phyloP scores from a whole-genome alignment of 2,797 vertebrate genomes.

The Decapterus maruadsi region DNA sequence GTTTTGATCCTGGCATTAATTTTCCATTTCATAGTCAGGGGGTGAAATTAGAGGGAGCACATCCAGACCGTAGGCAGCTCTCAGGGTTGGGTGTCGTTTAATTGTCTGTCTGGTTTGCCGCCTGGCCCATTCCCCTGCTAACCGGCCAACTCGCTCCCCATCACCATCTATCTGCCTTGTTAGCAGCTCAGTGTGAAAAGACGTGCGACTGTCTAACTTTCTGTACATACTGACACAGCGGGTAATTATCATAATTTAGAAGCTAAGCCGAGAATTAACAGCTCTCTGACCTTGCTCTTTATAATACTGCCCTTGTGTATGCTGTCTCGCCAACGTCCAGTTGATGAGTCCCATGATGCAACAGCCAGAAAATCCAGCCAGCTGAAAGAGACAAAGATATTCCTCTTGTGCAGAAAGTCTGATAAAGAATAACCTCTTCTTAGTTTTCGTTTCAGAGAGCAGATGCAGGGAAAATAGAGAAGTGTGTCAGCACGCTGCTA shows the following conservation, averaged over 20 bases:
- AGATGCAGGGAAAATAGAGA: constrained; percentile 67
- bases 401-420: constrained; percentile 43
- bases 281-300: constrained; percentile 73
- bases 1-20: constrained; percentile 75
- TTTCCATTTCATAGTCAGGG: constrained; percentile 75
- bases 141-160: constrained; percentile 26
- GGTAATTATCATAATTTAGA: constrained; percentile 73
- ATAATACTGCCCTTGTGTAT: constrained; percentile 81
- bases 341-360: constrained; percentile 75
- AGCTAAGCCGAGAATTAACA: constrained; percentile 71
- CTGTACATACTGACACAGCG: constrained; percentile 55
- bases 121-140: constrained; percentile 16
- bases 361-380: constrained; percentile 63
- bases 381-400: constrained; percentile 43
- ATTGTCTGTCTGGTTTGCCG: constrained; percentile 50
- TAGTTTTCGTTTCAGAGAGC: constrained; percentile 56
- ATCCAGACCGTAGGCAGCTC: constrained; percentile 64
- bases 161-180: constrained; percentile 40
- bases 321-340: constrained; percentile 71
- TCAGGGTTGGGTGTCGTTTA: constrained; percentile 64
- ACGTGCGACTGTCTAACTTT: constrained; percentile 66
- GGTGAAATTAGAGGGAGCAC: constrained; percentile 70
- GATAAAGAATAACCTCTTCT: constrained; percentile 53
- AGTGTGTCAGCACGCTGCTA: constrained; percentile 82
- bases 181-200: constrained; percentile 53